Evolutionary conservation across 2,113 vertebrate genomes (phyloP), one percentile per base, ranked within the genome.

Genomic region (Varanus komodoensis): DNA sequence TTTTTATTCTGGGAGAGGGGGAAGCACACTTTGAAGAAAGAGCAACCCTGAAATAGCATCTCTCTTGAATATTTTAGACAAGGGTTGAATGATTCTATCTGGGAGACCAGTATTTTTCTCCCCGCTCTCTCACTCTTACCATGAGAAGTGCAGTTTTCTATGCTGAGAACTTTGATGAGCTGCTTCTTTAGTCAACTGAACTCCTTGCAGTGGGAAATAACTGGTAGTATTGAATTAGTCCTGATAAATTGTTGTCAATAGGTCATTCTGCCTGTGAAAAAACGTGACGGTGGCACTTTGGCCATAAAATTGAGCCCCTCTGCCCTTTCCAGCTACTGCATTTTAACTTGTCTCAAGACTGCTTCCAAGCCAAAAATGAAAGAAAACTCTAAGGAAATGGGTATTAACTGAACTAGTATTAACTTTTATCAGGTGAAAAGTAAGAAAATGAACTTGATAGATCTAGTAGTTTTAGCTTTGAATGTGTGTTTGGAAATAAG

Each of bases 301-400:
- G 32, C 29, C 11, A 88, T 78, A 64, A 19, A 38, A 21, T 23
- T 77, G 89, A 89, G 78, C 90, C 69, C 5, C 1, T 83, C 12
- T 15, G 3, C 29, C 32, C 86, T 94, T 94, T 48, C 80, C 2
- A 21, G 21, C 52, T 50, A 54, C 92, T 4, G 75, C 32, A 6
- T 90, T 91, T 91, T 82, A 86, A 86, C 54, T 90, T 85, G 50
- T 19, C 82, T 52, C n/a, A 75, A 19, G 8, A 80, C 0, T 0
- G 14, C 85, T 93, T 94, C 64, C 52, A 27, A 61, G 54, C 84
- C 89, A 50, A 19, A 91, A n/a, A 19, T 9, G 6, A 19, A 68
- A 57, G 6, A 86, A 68, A 88, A 87, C 50, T 75, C 29, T 9
- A 25, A 57, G 23, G 21, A 67, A 48, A 34, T 84, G 27, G 71